Evolutionary conservation across 2,797 vertebrate species (phyloP).

Genomic region (Hemitrygon akajei): DNA sequence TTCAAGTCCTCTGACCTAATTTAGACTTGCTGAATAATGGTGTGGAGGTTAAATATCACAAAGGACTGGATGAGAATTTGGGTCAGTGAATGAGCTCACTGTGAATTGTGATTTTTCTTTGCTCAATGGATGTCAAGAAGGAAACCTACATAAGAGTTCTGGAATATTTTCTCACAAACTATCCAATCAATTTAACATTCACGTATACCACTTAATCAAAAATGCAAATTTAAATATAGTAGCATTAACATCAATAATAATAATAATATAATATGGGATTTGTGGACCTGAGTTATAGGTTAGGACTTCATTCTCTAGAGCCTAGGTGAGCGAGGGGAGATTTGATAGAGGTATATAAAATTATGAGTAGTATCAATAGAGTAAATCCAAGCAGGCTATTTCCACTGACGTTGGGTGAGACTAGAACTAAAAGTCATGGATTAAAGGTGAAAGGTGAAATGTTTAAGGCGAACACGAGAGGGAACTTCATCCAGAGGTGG

Average conservation of each 20-base stretch:
- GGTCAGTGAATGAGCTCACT: background rate
- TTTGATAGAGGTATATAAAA: no score
- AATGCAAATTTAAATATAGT: background rate
- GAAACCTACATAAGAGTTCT: background rate
- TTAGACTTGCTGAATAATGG: background rate
- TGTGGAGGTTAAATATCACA: background rate
- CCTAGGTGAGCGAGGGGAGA: no score
- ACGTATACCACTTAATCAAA: background rate
- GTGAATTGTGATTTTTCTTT: background rate
- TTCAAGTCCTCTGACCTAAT: background rate
- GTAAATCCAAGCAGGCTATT: no score
- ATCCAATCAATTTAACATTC: background rate
- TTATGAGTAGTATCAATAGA: no score
- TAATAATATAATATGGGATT: background rate
- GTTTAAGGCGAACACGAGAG: no score
- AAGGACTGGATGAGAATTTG: background rate
- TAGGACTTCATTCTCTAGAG: no score
- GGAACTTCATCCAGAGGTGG: no score
- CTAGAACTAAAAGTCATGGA: no score
- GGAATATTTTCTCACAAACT: background rate
- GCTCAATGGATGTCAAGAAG: background rate
- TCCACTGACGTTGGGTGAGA: no score
- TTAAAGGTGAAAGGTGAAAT: no score
- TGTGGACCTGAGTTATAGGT: no score
- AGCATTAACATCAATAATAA: background rate